Evolutionary conservation across 2,888 invertebrate genomes (phyloP).

Genomic region (Pandemis cinnamomeana): DNA sequence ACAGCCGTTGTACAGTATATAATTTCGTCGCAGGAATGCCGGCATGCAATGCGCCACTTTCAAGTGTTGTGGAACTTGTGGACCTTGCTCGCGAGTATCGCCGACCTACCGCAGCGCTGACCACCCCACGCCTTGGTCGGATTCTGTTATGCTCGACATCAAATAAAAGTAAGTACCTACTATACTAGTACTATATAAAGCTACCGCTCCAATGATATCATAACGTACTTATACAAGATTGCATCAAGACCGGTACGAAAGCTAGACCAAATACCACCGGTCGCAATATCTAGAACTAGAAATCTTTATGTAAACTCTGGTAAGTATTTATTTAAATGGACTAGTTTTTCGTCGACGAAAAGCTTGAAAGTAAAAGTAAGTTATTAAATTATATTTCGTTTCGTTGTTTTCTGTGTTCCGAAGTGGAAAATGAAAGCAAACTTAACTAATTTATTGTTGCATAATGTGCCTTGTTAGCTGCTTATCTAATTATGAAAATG

Average conservation of each 20-base stretch:
- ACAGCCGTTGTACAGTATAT: background rate
- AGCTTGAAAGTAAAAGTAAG: background rate
- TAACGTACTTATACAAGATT: conserved; percentile 37
- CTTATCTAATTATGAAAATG: conserved; percentile 17
- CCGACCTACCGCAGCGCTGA: conserved; percentile 25
- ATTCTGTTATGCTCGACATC: conserved; percentile 31
- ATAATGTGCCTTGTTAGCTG: background rate
- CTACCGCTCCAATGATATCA: conserved; percentile 33
- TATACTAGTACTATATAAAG: too few species aligned
- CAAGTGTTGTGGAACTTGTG: conserved; percentile 64
- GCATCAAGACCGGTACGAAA: conserved; percentile 40
- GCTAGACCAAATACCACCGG: conserved; percentile 29
- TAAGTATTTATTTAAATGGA: conserved; percentile 1
- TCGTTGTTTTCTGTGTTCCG: background rate
- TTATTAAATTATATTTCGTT: background rate
- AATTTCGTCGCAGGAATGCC: conserved; percentile 55
- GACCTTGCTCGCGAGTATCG: conserved; percentile 43
- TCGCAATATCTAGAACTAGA: conserved; percentile 23
- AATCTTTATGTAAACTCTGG: conserved; percentile 31
- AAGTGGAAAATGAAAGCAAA: conserved; percentile 21
- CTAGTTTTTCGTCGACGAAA: conserved; percentile 17
- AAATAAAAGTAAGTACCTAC: conserved; percentile 10
- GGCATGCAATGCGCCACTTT: conserved; percentile 66
- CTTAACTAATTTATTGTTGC: conserved; percentile 5
- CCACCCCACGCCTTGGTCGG: conserved; percentile 29